Conservation (phyloP, 2,888 invertebrate species). For the Erpobdella octoculata region DNA sequence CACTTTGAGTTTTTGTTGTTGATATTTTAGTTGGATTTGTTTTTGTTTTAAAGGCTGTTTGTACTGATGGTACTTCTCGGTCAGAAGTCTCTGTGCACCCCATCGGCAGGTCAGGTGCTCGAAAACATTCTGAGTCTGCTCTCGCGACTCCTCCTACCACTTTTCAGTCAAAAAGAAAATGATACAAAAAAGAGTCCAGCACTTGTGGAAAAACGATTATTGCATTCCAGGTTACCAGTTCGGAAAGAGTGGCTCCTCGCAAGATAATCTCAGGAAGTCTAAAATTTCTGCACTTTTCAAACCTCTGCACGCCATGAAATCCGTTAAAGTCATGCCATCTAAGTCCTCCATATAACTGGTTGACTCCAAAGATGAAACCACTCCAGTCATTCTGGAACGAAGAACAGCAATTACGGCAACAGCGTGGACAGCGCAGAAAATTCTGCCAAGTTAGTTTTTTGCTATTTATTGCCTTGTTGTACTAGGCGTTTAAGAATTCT, state of each 20-base stretch:
- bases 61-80: constrained; percentile 77
- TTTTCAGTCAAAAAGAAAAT: too few species aligned
- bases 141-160: constrained; percentile 54
- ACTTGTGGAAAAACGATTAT: constrained; percentile 20
- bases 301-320: not conserved
- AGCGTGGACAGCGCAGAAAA: not conserved
- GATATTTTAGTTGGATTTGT: not conserved
- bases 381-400: too few species aligned
- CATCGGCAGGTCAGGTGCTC: constrained; percentile 44
- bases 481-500: too few species aligned
- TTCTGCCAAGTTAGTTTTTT: constrained; percentile 66
- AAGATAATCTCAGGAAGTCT: not conserved
- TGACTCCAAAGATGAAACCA: not conserved
- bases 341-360: not conserved
- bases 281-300: not conserved
- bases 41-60: constrained; percentile 66
- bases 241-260: not conserved
- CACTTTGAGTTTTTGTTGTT: not conserved
- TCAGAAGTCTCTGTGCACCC: constrained; percentile 63
- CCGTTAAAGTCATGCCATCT: not conserved
- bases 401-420: constrained; percentile 4
- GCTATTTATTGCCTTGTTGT: constrained; percentile 65
- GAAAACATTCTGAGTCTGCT: constrained; percentile 47
- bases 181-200: too few species aligned
- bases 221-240: not conserved